These are phyloP conservation scores for Cheilosia pagana DNA, from an alignment of 2,888 invertebrate species.

Conservation along the genomic window DNA sequence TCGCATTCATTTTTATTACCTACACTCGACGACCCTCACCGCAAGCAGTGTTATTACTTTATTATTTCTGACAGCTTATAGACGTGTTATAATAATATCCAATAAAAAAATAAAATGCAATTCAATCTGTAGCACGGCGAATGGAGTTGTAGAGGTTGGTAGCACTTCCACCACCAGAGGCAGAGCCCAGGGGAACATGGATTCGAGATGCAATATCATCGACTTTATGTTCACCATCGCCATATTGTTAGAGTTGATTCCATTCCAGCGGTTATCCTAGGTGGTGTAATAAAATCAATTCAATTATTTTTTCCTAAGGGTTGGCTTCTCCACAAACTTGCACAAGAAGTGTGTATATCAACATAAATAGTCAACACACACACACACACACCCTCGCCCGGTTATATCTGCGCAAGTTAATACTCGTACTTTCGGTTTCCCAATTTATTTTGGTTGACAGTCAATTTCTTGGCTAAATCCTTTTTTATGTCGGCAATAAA, in stretches of 20 bases:
- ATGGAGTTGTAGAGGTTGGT: slow-evolving; percentile 1
- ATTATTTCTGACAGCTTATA: slow-evolving; percentile 42
- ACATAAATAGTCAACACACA: background rate
- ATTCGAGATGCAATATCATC: slow-evolving; percentile 22
- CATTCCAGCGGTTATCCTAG: slow-evolving; percentile 60
- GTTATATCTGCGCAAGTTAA: slow-evolving; percentile 47
- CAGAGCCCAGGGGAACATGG: slow-evolving; percentile 2
- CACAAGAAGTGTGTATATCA: background rate
- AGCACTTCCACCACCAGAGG: background rate
- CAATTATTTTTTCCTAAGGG: slow-evolving; percentile 61
- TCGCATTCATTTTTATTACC: slow-evolving; percentile 25
- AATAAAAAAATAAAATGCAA: slow-evolving; percentile 61
- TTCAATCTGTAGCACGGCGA: slow-evolving; percentile 33
- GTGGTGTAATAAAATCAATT: slow-evolving; percentile 70
- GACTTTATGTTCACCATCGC: slow-evolving; percentile 40
- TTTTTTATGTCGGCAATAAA: slow-evolving; percentile 77
- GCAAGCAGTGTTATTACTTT: slow-evolving; percentile 22
- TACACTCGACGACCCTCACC: slow-evolving; percentile 1
- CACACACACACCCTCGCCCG: background rate
- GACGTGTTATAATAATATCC: slow-evolving; percentile 36
- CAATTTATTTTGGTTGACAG: slow-evolving; percentile 76
- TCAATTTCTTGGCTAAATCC: slow-evolving; percentile 76
- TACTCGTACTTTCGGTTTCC: slow-evolving; percentile 66
- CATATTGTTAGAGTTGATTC: slow-evolving; percentile 58
- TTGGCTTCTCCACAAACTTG: slow-evolving; percentile 18